Conservation (phyloP, 2,797 vertebrate genomes). For the Epinephelus malabaricus region DNA sequence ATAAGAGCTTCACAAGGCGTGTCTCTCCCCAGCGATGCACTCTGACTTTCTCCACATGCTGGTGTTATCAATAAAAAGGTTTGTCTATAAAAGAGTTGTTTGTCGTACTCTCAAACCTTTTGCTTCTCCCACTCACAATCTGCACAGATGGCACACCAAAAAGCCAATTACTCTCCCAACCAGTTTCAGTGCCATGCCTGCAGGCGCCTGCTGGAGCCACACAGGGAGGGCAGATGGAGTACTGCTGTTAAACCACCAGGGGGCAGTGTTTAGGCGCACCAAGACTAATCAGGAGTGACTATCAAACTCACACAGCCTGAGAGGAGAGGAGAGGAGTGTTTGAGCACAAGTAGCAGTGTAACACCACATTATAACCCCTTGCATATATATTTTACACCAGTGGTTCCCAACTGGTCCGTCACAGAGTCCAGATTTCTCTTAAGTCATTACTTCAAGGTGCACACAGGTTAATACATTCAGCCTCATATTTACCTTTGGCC, state of each 20-base stretch:
- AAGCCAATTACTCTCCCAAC: background rate
- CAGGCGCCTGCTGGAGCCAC: background rate
- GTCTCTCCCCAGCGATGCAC: constrained; percentile 5
- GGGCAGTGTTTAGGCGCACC: constrained; percentile 30
- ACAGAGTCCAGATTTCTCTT: too few relatives aligned
- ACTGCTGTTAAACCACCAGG: constrained; percentile 32
- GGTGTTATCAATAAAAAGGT: constrained; percentile 60
- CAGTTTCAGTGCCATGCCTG: constrained; percentile 22
- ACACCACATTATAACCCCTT: background rate
- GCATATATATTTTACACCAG: background rate
- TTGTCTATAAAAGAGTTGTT: background rate
- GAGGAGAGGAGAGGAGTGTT: background rate
- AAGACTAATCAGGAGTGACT: background rate
- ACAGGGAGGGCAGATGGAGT: background rate
- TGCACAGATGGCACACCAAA: constrained; percentile 31
- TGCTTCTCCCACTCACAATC: constrained; percentile 15
- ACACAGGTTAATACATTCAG: too few relatives aligned
- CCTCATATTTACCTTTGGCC: too few relatives aligned
- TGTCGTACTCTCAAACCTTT: constrained; percentile 6
- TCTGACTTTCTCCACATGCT: background rate
- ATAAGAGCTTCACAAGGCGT: too few relatives aligned
- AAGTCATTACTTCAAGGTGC: too few relatives aligned
- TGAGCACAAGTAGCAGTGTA: background rate
- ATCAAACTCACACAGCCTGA: background rate
- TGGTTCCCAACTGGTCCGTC: too few relatives aligned